These are phyloP conservation scores for Aptenodytes forsteri DNA, from an alignment of 2,113 vertebrate species.

Conservation along the genomic window DNA sequence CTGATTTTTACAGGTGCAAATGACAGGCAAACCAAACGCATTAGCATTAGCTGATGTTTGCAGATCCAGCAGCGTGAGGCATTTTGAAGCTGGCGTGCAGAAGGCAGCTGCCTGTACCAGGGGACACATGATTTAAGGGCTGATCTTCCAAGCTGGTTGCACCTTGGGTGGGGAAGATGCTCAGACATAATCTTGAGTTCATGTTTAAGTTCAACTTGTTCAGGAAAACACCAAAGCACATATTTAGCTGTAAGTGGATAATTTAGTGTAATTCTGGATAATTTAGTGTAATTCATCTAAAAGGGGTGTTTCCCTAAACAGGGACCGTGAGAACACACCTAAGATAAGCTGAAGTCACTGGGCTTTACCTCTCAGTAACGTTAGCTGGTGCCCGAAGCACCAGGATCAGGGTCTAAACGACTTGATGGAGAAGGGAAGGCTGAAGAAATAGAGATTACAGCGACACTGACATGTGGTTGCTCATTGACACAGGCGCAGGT, in stretches of 20 bases:
- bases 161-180: neutral
- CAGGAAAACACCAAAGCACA: neutral
- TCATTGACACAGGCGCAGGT: fast-evolving
- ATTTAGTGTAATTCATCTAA: neutral
- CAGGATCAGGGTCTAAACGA: neutral
- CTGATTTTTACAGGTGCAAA: neutral
- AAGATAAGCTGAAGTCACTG: neutral
- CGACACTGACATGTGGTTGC: fast-evolving
- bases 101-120: neutral
- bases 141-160: neutral
- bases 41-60: neutral
- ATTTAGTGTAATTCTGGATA: neutral
- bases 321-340: neutral
- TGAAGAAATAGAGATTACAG: neutral
- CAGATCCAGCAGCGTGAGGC: fast-evolving
- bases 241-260: neutral
- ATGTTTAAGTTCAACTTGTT: neutral
- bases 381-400: neutral
- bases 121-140: neutral
- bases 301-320: neutral
- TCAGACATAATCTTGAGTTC: neutral
- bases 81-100: neutral
- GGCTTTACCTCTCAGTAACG: neutral
- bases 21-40: neutral
- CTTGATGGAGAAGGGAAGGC: neutral